Evolutionary conservation across 2,797 vertebrate genomes (phyloP), one percentile per base, ranked within the genome.

Genomic region (Vireo griseus): DNA sequence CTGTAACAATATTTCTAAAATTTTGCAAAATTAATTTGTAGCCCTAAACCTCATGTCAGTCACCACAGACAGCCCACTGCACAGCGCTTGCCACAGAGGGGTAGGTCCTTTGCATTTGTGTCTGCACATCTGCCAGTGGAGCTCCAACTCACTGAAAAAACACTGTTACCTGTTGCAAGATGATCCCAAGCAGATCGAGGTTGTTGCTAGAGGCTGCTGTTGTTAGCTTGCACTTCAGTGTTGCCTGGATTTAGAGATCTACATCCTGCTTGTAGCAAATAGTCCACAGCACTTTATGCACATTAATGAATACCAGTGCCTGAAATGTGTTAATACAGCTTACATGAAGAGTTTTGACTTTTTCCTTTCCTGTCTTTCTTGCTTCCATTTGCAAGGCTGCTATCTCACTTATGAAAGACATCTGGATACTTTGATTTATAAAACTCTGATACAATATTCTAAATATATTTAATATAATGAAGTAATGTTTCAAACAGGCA

Each of bases 341-440:
- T 54, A 31, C 6, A 11, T 9, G 7, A 10, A 39, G 12, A 63
- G 13, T 47, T 84, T 50, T 21, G 14, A 22, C 16, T 72, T 88
- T 47, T 88, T 57, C 5, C 10, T 74, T 52, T 75, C 50, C 11
- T 10, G 1, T 71, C n/a, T 91, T 83, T 80, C 68, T 75, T 55
- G 86, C 10, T 28, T 89, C 18, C 20, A 37, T 82, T 68, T 47
- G 10, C 18, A 74, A 86, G 59, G 17, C 35, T 44, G 2, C n/a
- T 78, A 10, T 58, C 28, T 72, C 29, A 28, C 11, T 71, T 72
- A 75, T 8, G 12, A 31, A 76, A 86, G 51, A 88, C 25, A 39
- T 77, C 73, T 76, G 48, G 20, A 13, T 74, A 65, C 21, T 55
- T 66, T 88, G 65, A 62, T 82, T 94, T 89, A 61, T 61, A 52